phyloP scores from a whole-genome alignment of 2,797 vertebrate genomes.

The Chrosomus eos region DNA sequence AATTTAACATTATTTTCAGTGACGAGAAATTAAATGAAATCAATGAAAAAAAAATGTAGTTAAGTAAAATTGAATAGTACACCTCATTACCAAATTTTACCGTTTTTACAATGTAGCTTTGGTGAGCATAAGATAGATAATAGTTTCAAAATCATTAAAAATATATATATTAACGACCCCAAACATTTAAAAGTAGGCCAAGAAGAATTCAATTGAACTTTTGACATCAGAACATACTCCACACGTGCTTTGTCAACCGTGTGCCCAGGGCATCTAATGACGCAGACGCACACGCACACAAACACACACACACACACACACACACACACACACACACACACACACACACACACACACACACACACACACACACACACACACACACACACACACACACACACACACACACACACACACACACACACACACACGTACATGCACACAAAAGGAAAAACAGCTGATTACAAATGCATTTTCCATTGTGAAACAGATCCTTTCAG shows the following conservation, averaged over 20 bases:
- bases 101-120: background rate
- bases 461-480: conserved; percentile 51
- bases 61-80: too few relatives aligned
- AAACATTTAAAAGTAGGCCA: background rate
- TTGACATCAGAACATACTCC: background rate
- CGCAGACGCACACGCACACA: too few relatives aligned
- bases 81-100: too few relatives aligned
- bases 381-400: background rate
- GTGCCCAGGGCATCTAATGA: background rate
- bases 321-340: background rate
- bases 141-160: background rate
- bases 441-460: conserved; percentile 18
- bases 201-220: background rate
- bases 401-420: background rate
- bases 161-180: background rate
- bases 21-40: background rate
- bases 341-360: too few relatives aligned
- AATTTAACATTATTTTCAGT: background rate
- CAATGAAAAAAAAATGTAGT: too few relatives aligned
- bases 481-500: conserved; percentile 47
- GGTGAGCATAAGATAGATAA: background rate
- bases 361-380: background rate
- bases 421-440: conserved; percentile 18
- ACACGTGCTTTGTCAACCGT: background rate
- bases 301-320: background rate